Conservation (phyloP, 2,888 invertebrate species). For the Sinhomidia bicolor region DNA sequence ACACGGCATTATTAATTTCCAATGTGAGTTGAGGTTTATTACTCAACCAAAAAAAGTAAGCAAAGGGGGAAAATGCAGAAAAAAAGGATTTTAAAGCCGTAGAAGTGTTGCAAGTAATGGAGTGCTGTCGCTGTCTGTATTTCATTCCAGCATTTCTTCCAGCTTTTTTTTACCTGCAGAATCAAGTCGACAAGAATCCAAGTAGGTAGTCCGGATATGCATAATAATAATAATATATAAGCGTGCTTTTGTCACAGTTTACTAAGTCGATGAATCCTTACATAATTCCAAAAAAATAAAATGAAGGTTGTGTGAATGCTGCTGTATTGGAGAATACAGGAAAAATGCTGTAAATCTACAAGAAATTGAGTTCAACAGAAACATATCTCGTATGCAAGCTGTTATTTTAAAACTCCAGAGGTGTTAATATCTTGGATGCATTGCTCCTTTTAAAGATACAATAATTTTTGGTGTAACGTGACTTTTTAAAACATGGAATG, state of each 20-base stretch:
- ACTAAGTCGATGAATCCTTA: slow-evolving; percentile 5
- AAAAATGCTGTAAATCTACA: neutral
- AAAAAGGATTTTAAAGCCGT: slow-evolving; percentile 73
- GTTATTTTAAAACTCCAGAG: no score
- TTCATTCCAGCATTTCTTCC: neutral
- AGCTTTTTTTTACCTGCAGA: neutral
- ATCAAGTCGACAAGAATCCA: neutral
- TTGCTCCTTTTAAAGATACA: no score
- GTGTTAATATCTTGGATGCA: no score
- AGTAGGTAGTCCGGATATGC: neutral
- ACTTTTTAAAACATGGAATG: no score
- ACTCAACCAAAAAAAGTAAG: neutral
- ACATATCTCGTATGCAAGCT: no score
- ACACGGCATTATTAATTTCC: no score
- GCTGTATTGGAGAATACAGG: neutral
- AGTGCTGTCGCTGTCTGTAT: neutral
- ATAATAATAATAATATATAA: neutral
- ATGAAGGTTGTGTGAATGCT: neutral
- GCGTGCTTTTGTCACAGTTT: neutral
- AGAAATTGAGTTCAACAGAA: no score
- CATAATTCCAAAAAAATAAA: neutral
- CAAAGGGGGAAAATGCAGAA: slow-evolving; percentile 32
- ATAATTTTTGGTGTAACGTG: no score
- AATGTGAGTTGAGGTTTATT: neutral
- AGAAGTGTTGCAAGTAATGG: slow-evolving; percentile 32